Conservation (phyloP, 2,113 vertebrate species). For the Psephotus haematonotus region DNA sequence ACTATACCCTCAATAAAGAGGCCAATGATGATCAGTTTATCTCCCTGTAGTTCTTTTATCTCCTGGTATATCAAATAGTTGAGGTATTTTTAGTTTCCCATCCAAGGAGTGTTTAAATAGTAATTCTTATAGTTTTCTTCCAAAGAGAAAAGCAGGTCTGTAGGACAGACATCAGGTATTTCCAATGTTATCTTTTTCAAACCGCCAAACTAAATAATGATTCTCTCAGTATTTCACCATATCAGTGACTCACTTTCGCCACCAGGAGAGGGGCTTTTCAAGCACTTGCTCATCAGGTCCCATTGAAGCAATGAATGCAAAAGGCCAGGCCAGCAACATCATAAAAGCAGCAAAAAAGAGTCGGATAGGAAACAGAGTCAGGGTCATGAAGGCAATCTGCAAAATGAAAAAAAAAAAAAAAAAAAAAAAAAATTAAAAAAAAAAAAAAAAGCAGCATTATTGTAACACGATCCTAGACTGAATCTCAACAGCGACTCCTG, state of each 20-base stretch:
- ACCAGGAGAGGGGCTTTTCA: constrained; percentile 85
- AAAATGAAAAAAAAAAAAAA: constrained; percentile 57
- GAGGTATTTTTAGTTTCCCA: background rate
- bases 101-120: background rate
- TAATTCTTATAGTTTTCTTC: background rate
- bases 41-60: background rate
- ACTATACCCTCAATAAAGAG: background rate
- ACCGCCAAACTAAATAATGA: background rate
- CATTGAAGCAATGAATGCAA: constrained; percentile 89
- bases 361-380: constrained; percentile 94
- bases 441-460: constrained; percentile 19
- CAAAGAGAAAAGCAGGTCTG: background rate
- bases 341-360: constrained; percentile 91
- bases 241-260: constrained; percentile 83
- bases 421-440: background rate
- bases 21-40: background rate
- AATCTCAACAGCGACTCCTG: background rate
- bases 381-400: constrained; percentile 91
- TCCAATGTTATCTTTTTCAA: background rate
- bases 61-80: background rate
- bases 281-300: constrained; percentile 82
- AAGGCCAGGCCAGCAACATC: constrained; percentile 98
- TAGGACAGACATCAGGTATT: background rate
- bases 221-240: background rate
- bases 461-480: background rate